Base-by-base conservation (phyloP, 2,113 vertebrate species). In the Seriola quinqueradiata region DNA sequence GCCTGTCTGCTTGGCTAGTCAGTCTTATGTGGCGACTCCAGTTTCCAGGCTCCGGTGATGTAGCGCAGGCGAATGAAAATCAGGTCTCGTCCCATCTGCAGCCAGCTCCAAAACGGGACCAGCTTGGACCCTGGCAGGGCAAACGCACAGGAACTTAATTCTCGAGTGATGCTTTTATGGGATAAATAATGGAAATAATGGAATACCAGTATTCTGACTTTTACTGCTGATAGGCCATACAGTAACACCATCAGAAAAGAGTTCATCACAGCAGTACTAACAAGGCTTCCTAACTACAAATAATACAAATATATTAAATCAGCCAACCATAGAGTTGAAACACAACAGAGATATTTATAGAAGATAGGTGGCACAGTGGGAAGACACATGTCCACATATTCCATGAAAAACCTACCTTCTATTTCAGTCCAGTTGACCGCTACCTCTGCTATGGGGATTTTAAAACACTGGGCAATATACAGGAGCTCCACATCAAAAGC, bases 391-490 rank as follows among this genome's bases (percentile, higher is more conserved):
- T 65, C 61, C 55, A 70, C 81, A 89, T 74, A 63, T 83, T 80
- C 77, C 60, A 78, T 71, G 40, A 48, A 64, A 85, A 82, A 79
- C 59, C 3, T 13, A 98, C 98, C 98, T 96, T 99, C 98, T 90
- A 99, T 98, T 96, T 99, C 98, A 58, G 97, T 99, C 98, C 98
- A 99, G 93, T 97, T 98, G 79, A 99, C 98, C 14, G 98, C 97
- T 90, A 99, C 96, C 91, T 99, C 98, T 75, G 97, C 96, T 90
- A 99, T 91, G 86, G 98, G 98, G 89, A 99, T 98, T 87, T 96
- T 95, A 74, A 97, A 96, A 82, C 91, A 92, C 91, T 98, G 97
- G 63, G 98, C 97, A 61, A 99, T 98, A 74, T 97, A 99, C 36
- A 99, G 95, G 34, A 99, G 96, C 89, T 99, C 98, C 91, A 98